Evolutionary conservation across 2,113 vertebrate species (phyloP), one percentile per base, ranked within the genome.

Genomic region (Rhinolophus sinicus): DNA sequence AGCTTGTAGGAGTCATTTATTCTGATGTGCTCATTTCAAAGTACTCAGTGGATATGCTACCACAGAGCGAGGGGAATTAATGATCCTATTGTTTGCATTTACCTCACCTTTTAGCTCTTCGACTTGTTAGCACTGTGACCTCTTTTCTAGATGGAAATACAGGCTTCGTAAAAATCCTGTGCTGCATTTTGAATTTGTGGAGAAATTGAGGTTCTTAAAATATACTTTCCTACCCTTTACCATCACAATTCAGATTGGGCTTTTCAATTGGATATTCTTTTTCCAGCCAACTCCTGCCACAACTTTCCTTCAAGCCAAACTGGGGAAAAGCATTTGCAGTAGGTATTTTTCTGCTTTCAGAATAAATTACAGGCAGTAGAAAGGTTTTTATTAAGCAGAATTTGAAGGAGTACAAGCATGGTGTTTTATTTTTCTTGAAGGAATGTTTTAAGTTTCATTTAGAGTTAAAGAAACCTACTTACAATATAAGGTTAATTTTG

Each of bases 401-500:
- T 94, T 40, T 86, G 94, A 95, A 97, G 94, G 82, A n/a, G 84
- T 76, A 56, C 47, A 56, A 60, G 24, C 0, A 6, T 77, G 16
- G 21, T 54, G 82, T 78, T 95, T 95, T 87, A 92, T 95, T 19
- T 54, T 54, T 14, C 90, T 81, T 26, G 18, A 92, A 70, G 2
- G 30, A 54, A 67, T 33, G 72, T 40, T 65, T 75, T 22, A 94
- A 65, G 12, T 83, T 69, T 97, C 16, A 2, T 81, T 96, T 65
- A 35, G 72, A 85, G 60, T 65, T 90, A 93, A 65, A 94, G 92
- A 95, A 95, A 38, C 77, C 64, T 86, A 58, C 19, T 65, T 73
- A 65, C 84, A 94, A 78, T 35, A 83, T 35, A 83, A 95, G 93
- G 86, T 93, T 97, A 47, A 95, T 97, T 98, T 97, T 95, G 69